These are phyloP conservation scores for Mantis religiosa DNA, from an alignment of 2,888 invertebrate species.

Conservation along the genomic window DNA sequence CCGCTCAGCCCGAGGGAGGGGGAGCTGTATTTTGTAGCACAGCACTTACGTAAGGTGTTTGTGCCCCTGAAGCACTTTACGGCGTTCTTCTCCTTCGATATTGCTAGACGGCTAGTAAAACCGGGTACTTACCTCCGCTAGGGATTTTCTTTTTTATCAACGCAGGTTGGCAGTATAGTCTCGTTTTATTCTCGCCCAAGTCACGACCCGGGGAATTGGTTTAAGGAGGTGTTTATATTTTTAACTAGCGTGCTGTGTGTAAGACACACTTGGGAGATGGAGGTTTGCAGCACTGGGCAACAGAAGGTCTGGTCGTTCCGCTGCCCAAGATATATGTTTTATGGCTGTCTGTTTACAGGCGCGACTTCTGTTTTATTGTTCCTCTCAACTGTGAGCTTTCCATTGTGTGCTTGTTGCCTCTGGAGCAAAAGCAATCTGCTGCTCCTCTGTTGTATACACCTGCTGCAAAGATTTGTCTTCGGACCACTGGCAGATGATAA, in stretches of 20 bases:
- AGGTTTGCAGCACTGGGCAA: not conserved
- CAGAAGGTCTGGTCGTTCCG: not conserved
- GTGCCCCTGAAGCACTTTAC: not conserved
- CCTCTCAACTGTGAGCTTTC: not conserved
- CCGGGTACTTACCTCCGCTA: not conserved
- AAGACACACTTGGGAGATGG: not conserved
- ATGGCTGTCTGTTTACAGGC: not conserved
- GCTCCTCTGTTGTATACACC: not conserved
- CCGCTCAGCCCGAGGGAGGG: not conserved
- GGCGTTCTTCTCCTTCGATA: not conserved
- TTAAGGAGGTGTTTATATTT: not conserved
- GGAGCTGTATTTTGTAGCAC: not conserved
- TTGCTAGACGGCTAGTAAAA: not conserved
- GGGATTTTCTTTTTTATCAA: not conserved
- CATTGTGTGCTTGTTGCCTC: not conserved
- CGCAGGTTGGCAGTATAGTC: not conserved
- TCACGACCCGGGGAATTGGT: not conserved
- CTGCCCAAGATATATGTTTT: not conserved
- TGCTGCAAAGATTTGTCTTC: not conserved
- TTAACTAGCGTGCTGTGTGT: not conserved
- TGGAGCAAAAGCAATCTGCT: not conserved
- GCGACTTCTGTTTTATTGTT: not conserved
- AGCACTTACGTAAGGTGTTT: not conserved
- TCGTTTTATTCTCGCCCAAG: not conserved
- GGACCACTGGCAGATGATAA: too few species aligned